phyloP scores from a whole-genome alignment of 2,113 vertebrate species.

The Choloepus hoffmanni region DNA sequence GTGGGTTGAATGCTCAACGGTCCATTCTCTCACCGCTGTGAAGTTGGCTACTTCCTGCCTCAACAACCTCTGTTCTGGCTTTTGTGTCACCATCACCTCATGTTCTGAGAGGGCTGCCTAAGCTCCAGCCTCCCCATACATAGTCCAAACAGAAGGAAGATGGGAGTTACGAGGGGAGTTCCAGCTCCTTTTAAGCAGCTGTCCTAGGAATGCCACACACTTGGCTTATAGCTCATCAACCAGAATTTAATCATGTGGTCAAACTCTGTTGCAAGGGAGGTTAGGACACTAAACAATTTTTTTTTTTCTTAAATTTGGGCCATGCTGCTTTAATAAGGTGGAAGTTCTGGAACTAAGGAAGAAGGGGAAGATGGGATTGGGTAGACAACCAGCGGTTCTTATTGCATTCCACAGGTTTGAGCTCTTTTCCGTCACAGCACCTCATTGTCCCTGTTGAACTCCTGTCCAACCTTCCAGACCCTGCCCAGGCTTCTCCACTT shows the following conservation, averaged over 20 bases:
- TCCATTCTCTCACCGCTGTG: fast-evolving
- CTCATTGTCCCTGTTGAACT: not conserved
- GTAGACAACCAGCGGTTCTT: not conserved
- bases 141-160: not conserved
- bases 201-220: not conserved
- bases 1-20: too few relatives aligned
- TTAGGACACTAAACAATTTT: not conserved
- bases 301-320: not conserved
- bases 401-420: not conserved
- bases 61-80: not conserved
- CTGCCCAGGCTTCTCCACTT: not conserved
- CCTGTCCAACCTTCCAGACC: not conserved
- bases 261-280: not conserved
- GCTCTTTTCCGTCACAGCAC: not conserved
- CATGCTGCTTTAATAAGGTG: not conserved
- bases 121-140: not conserved
- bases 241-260: not conserved
- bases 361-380: not conserved
- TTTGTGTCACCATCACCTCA: not conserved
- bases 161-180: too few relatives aligned
- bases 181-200: not conserved
- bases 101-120: not conserved
- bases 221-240: not conserved
- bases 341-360: not conserved
- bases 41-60: not conserved